A percentile compares a stretch with the other conserved stretches of the same genome.
These are phyloP conservation scores for Gallinago stenura DNA, from an alignment of 2,797 vertebrate species.

Conservation along the genomic window DNA sequence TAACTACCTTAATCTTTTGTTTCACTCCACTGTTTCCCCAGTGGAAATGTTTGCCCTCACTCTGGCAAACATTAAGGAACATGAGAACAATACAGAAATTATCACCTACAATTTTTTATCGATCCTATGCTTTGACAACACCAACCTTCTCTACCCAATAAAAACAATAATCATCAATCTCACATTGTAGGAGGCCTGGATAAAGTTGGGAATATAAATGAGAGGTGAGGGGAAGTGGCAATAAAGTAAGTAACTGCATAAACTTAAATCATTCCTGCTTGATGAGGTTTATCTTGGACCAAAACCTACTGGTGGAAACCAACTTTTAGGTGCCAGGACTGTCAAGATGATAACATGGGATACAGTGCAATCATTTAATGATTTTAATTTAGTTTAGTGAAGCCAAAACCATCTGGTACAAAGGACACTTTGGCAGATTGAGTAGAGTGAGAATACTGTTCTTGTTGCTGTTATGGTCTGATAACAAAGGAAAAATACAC, in stretches of 20 bases:
- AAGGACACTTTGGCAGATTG: conserved; percentile 56
- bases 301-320: neutral
- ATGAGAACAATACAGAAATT: neutral
- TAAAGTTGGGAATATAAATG: neutral
- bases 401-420: conserved; percentile 63
- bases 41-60: neutral
- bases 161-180: neutral
- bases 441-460: conserved; percentile 33
- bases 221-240: neutral
- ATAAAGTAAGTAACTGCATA: neutral
- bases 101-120: neutral
- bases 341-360: neutral
- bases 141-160: neutral
- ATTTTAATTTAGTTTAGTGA: conserved; percentile 52
- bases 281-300: neutral
- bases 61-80: neutral
- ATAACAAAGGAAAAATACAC: conserved; percentile 72
- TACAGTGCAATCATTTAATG: conserved; percentile 24
- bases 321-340: conserved; percentile 4
- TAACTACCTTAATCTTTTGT: conserved; percentile 49
- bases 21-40: conserved; percentile 20
- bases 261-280: neutral
- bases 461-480: conserved; percentile 56
- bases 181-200: neutral
- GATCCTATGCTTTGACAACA: neutral